These are phyloP conservation scores for Aphidius gifuensis DNA, from an alignment of 1,140 invertebrate genomes.

Conservation along the genomic window DNA sequence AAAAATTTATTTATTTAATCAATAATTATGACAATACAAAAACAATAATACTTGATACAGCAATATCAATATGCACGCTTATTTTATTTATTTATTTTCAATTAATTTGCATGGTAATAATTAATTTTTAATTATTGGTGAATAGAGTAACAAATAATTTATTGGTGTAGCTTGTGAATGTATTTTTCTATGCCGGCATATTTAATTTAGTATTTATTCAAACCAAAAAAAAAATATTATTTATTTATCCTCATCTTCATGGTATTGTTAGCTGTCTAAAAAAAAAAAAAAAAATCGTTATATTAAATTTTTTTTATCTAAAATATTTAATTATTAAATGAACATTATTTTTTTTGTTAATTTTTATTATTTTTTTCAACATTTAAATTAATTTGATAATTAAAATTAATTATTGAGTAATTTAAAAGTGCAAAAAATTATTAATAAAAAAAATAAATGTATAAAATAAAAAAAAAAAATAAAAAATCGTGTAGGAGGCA, in stretches of 20 bases:
- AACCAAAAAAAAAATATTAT: too few species aligned
- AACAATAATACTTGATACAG: neutral
- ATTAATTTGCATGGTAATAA: neutral
- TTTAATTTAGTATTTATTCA: constrained; percentile 34
- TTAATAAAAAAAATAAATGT: neutral
- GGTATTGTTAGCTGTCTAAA: too few species aligned
- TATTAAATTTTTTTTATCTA: neutral
- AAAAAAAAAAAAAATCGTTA: too few species aligned
- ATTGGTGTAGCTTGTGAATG: constrained; percentile 45
- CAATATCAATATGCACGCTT: constrained; percentile 5
- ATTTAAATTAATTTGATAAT: too few species aligned
- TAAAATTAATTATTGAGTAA: too few species aligned
- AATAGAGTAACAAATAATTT: constrained; percentile 20
- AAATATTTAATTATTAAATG: too few species aligned
- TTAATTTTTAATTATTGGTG: neutral
- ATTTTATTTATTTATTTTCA: constrained; percentile 1
- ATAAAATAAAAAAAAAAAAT: constrained; percentile 35
- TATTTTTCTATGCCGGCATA: constrained; percentile 54
- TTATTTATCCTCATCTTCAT: too few species aligned
- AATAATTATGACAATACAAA: constrained; percentile 3
- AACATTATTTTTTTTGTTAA: too few species aligned
- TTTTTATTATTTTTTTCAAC: too few species aligned
- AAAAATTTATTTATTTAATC: constrained; percentile 11
- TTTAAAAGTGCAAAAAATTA: neutral
- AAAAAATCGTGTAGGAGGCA: constrained; percentile 56